Evolutionary conservation across 2,888 invertebrate genomes (phyloP).

Genomic region (Malacosoma neustria): DNA sequence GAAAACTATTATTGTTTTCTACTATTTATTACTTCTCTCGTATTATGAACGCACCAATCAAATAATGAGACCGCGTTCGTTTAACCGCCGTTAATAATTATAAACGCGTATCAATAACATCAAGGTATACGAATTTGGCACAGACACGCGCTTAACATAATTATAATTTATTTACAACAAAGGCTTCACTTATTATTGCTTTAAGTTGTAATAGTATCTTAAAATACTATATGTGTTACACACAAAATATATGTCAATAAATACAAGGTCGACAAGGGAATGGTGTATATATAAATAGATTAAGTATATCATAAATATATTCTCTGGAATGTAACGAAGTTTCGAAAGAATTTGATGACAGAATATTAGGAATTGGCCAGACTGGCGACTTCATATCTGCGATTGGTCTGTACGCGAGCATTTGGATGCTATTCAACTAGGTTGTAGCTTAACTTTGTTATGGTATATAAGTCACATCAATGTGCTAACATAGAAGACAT

Average conservation of each 20-base stretch:
- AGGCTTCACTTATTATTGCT: conserved; percentile 68
- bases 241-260: conserved; percentile 40
- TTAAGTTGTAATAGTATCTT: conserved; percentile 27
- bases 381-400: too few species aligned
- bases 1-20: too few species aligned
- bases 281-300: conserved; percentile 39
- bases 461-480: too few species aligned
- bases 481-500: too few species aligned
- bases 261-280: conserved; percentile 38
- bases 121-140: conserved; percentile 47
- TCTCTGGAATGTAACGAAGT: conserved; percentile 72
- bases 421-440: too few species aligned
- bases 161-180: conserved; percentile 46
- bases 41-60: too few species aligned
- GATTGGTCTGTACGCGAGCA: too few species aligned
- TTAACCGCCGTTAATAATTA: not conserved
- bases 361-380: conserved; percentile 10
- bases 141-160: conserved; percentile 48
- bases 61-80: not conserved
- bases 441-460: too few species aligned
- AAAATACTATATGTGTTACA: conserved; percentile 36
- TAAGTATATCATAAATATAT: conserved; percentile 45
- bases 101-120: conserved; percentile 18
- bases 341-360: conserved; percentile 24
- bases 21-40: too few species aligned